A percentile compares a stretch with the other conserved stretches of the same genome.
Evolutionary conservation across 2,888 invertebrate genomes (phyloP).

Genomic region (Nymphalis polychloros): DNA sequence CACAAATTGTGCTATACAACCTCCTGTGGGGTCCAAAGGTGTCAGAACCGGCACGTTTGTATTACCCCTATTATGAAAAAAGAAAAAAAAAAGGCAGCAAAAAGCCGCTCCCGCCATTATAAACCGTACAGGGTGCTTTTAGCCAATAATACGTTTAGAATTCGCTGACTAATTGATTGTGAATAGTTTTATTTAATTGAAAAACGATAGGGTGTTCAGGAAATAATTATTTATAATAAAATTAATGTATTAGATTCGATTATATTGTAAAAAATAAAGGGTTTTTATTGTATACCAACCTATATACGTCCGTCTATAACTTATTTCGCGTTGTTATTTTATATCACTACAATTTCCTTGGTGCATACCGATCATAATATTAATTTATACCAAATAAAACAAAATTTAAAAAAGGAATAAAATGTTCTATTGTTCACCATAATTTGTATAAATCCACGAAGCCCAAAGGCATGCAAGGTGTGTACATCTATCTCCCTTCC

Average conservation of each 20-base stretch:
- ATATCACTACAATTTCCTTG: background rate
- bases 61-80: constrained; percentile 75
- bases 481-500: constrained; percentile 46
- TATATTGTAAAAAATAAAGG: background rate
- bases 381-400: no score
- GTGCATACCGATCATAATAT: no score
- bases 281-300: no score
- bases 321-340: background rate
- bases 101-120: constrained; percentile 66
- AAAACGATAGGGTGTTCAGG: constrained; percentile 56
- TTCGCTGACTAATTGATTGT: constrained; percentile 78
- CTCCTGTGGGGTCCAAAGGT: constrained; percentile 79
- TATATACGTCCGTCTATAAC: no score
- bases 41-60: constrained; percentile 76
- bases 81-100: constrained; percentile 54
- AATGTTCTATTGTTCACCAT: background rate
- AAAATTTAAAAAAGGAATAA: background rate
- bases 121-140: constrained; percentile 59
- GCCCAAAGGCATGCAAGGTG: constrained; percentile 47
- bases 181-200: constrained; percentile 65
- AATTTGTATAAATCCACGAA: constrained; percentile 31
- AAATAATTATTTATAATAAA: constrained; percentile 13
- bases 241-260: background rate
- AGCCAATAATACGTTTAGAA: constrained; percentile 64
- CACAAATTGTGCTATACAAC: constrained; percentile 69